Evolutionary conservation across 2,888 invertebrate genomes (phyloP), one percentile per base, ranked within the genome.

Genomic region (Plebejus melissa): DNA sequence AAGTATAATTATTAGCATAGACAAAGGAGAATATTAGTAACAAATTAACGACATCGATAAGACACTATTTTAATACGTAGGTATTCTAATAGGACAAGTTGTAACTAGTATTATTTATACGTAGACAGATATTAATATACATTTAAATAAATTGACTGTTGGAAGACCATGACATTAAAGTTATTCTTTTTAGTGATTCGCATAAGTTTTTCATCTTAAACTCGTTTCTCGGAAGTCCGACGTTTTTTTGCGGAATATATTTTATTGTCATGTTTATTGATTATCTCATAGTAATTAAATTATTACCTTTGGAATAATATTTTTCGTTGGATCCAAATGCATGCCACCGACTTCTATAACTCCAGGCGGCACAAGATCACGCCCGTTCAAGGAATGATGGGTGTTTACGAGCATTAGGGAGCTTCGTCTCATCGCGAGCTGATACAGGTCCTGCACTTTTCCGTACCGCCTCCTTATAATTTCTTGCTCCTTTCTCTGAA

Each of bases 331-430:
- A 50, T 87, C 88, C 69, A 95, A 87, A 82, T 95, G 95, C 85
- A 95, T 91, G 1, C 96, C 96, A 9, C 95, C 95, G 13, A 95
- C 93, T 87, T 95, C 96, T 11, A 96, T 88, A 0, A 95, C 85
- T 28, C 94, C 95, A 0, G 95, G 94, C 0, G 94, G 82, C 2
- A 89, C 81, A 0, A 96, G 95, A 28, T 92, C 89, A 1, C 94
- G 91, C 0, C 95, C 95, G 76, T 94, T 94, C 69, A 96, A 81
- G 0, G 94, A 93, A 78, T 94, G 95, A 81, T 95, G 95, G 7
- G 94, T 94, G 81, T 96, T 96, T 4, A 94, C 87, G 57, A 96
- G 82, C 78, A 95, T 82, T 75, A 95, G 81, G 0, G 94, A 93
- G 13, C 71, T 71, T 28, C 71, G 71, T 50, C 94, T 90, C 9